Evolutionary conservation across 2,113 vertebrate species (phyloP), one percentile per base, ranked within the genome.

Genomic region (Cynocephalus volans): DNA sequence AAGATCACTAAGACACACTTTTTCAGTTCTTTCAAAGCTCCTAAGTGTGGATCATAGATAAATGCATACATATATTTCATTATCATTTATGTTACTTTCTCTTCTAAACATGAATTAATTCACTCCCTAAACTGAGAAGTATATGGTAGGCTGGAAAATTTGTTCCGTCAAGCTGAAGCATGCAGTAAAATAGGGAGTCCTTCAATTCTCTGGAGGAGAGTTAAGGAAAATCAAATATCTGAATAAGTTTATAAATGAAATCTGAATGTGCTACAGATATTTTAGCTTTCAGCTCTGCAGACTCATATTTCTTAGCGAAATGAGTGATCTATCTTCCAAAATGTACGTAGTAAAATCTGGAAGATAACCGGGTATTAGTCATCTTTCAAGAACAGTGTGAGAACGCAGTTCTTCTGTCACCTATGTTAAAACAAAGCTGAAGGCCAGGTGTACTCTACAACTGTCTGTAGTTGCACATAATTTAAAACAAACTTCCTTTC

Each of bases 311-410:
- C 60, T 86, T 17, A 5, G 3, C 9, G 31, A 41, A 18, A 3
- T 1, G 21, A 75, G 41, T 11, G 23, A 15, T 60, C 77, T 45
- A 3, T n/a, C 36, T 60, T 41, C 48, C 18, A 2, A 2, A 6
- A 11, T 1, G 8, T 31, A 14, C 33, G 5, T 0, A 8, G 36
- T 26, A 56, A 54, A n/a, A 21, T 69, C n/a, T 26, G 2, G 17
- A 45, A 5, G 28, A 67, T 1, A 28, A 1, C 28, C 15, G 24
- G 4, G 2, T 26, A 4, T 76, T 13, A 52, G 14, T 52, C 21
- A 31, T 8, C 21, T 17, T 23, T 18, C n/a, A 28, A 54, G 28
- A 85, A 12, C 23, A 72, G 8, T 33, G 14, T 9, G 50, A 83
- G 13, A 13, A 60, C 24, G 21, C 41, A 31, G 23, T 67, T 80